These are phyloP conservation scores for Sebastes taczanowskii DNA, from an alignment of 2,797 vertebrate genomes.

Conservation along the genomic window DNA sequence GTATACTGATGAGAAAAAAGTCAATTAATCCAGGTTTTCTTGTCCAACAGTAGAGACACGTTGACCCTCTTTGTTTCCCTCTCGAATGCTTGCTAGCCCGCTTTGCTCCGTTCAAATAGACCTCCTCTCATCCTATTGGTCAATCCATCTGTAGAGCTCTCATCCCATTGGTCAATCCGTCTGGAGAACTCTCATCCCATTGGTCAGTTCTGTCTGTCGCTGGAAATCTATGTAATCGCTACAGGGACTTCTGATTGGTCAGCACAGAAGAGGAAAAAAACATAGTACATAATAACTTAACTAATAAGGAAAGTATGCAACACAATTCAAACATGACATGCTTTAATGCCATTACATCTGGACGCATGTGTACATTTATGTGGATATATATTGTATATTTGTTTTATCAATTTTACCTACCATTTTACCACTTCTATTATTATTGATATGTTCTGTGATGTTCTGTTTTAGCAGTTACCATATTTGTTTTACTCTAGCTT, in stretches of 20 bases:
- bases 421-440: too few species aligned
- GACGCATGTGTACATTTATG: too few species aligned
- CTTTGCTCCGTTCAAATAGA: constrained; percentile 77
- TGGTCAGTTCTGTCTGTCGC: constrained; percentile 33
- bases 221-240: not conserved
- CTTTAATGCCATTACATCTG: too few species aligned
- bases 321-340: too few species aligned
- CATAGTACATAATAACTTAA: not conserved
- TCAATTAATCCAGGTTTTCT: not conserved
- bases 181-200: not conserved
- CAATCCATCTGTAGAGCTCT: not conserved
- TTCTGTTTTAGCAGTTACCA: too few species aligned
- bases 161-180: constrained; percentile 62
- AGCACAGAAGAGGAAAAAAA: not conserved
- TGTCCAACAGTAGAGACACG: not conserved
- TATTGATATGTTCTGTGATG: too few species aligned
- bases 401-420: too few species aligned
- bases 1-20: not conserved
- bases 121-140: constrained; percentile 64
- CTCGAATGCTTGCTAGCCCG: constrained; percentile 68
- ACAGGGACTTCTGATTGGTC: constrained; percentile 29
- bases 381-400: too few species aligned
- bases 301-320: not conserved
- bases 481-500: too few species aligned
- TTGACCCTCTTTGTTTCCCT: constrained; percentile 73